Base-by-base conservation (phyloP, 2,113 vertebrate genomes). In the Pituophis catenifer region DNA sequence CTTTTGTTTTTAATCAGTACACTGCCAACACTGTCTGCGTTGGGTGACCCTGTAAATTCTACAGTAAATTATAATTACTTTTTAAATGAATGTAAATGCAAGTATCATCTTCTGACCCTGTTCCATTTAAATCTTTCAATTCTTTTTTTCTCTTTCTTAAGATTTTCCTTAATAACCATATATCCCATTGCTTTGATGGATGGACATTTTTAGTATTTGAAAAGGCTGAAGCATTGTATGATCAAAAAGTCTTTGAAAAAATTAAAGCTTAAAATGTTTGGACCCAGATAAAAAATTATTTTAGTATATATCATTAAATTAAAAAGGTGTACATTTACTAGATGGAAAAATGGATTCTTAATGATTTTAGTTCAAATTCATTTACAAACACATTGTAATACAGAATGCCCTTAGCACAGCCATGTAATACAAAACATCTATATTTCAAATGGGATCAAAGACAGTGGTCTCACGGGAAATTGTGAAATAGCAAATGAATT, bases 381-480 rank as follows among this genome's bases (percentile, higher is more conserved):
- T 86, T 92, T 93, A 52, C 89, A 93, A 93, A 95, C 94, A 1
- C 65, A 94, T 94, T 62, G 94, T 93, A 59, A 86, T 70, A 55
- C 0, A 0, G 0, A 1, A 81, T 93, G 93, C 62, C 90, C 89
- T 89, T 75, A 92, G 26, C 86, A 59, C 33, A 92, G 81, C 44
- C 95, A 92, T 96, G 90, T 93, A 93, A 86, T 57, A 94, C 90
- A 92, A 97, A 96, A 96, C 94, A 92, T 96, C 86, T 52, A n/a
- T 70, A 59, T 81, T 95, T 94, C 94, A 93, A 91, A 95, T 58
- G 59, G 1, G 89, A 94, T 94, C 91, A 75, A 62, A 93, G 44
- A 94, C 50, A 92, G 11, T 92, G 91, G 24, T 94, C 93, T 94
- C 94, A 52, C 0, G 94, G 90, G 91, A 94, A 94, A 95, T 1